Evolutionary conservation across 2,113 vertebrate genomes (phyloP).

Genomic region (Clarias gariepinus): DNA sequence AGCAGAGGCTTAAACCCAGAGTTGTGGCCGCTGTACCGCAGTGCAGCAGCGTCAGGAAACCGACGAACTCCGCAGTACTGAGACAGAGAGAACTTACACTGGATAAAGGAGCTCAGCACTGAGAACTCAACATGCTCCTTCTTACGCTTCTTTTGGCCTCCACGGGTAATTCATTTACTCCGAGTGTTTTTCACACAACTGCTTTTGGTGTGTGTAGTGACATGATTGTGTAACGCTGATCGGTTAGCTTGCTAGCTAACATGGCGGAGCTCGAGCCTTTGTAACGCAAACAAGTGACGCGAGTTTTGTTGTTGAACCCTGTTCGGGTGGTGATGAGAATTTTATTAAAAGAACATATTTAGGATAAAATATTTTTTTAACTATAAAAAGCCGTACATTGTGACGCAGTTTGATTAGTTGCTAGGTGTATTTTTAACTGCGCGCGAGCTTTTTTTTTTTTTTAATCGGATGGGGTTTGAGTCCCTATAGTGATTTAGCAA

Average conservation of each 20-base stretch:
- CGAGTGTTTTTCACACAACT: neutral
- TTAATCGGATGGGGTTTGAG: too few relatives aligned
- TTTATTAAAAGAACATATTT: too few relatives aligned
- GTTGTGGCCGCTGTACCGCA: slow-evolving; percentile 38
- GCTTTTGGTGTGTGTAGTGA: neutral
- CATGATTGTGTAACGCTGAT: neutral
- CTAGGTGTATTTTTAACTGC: neutral
- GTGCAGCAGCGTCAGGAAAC: accelerated
- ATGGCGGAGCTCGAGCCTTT: neutral
- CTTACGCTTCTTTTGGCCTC: slow-evolving; percentile 71
- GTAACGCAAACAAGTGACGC: neutral
- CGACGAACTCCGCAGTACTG: accelerated
- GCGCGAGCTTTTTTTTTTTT: neutral
- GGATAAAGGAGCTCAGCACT: slow-evolving; percentile 28
- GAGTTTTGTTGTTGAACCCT: neutral
- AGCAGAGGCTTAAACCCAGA: slow-evolving; percentile 52
- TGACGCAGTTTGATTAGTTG: neutral
- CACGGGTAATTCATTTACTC: slow-evolving; percentile 63
- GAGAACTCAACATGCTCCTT: slow-evolving; percentile 66
- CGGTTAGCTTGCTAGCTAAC: neutral
- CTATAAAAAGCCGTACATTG: neutral
- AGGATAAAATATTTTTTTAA: too few relatives aligned
- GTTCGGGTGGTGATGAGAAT: too few relatives aligned
- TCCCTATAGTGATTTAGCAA: neutral
- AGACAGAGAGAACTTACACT: neutral